Evolutionary conservation across 2,113 vertebrate genomes (phyloP).

Genomic region (Bos indicus): DNA sequence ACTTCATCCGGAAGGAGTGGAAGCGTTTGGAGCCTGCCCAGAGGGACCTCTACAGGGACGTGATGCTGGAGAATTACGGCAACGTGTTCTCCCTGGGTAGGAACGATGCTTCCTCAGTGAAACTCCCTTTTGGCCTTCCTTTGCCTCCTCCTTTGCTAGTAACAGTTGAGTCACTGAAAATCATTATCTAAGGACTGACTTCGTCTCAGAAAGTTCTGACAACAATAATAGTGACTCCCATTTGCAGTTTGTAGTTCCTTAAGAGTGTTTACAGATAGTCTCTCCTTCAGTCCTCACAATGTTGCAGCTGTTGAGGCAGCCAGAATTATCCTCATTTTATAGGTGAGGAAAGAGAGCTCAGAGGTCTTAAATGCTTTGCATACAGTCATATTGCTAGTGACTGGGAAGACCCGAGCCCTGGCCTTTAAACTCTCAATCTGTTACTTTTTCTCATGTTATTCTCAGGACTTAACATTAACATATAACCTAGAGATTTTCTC

Average conservation of each 20-base stretch:
- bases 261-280: background rate
- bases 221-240: background rate
- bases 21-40: conserved; percentile 68
- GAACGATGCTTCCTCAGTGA: background rate
- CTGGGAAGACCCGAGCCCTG: background rate
- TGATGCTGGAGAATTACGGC: conserved; percentile 74
- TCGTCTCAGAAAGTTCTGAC: background rate
- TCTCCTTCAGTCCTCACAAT: background rate
- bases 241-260: background rate
- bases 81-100: conserved; percentile 70
- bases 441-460: background rate
- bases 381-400: background rate
- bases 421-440: background rate
- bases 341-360: background rate
- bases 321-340: background rate
- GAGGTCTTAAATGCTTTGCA: background rate
- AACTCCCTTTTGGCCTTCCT: background rate
- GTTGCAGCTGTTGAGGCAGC: background rate
- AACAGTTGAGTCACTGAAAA: background rate
- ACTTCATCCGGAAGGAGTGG: conserved; percentile 74
- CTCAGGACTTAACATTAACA: background rate
- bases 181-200: background rate
- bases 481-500: background rate
- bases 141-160: background rate
- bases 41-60: conserved; percentile 66